phyloP scores from a whole-genome alignment of 1,140 invertebrate genomes.

The Drosophila saltans region DNA sequence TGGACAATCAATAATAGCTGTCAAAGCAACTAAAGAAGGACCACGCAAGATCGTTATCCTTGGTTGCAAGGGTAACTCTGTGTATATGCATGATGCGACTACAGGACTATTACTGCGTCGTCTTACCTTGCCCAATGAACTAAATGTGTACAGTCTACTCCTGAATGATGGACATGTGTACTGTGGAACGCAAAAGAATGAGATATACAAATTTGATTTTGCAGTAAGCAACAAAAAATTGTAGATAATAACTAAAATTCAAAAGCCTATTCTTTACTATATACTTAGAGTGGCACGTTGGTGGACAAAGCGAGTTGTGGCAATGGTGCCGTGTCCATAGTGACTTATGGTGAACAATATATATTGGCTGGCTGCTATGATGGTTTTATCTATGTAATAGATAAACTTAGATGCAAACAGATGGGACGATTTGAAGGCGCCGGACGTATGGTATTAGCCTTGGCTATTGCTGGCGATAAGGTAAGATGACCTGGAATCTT shows the following conservation, averaged over 20 bases:
- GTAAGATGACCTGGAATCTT: constrained; percentile 73
- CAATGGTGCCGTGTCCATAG: constrained; percentile 87
- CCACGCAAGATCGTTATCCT: constrained; percentile 87
- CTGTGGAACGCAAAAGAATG: constrained; percentile 87
- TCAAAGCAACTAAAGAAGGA: constrained; percentile 88
- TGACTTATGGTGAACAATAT: constrained; percentile 84
- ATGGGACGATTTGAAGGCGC: constrained; percentile 86
- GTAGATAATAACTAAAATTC: not conserved
- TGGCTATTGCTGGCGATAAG: constrained; percentile 86
- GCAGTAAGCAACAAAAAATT: constrained; percentile 83
- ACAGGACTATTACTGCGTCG: constrained; percentile 87
- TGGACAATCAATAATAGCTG: constrained; percentile 85
- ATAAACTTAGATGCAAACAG: constrained; percentile 82
- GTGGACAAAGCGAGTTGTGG: constrained; percentile 85
- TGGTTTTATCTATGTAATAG: constrained; percentile 88
- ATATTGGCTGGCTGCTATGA: constrained; percentile 89
- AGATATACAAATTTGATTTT: constrained; percentile 88
- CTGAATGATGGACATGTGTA: constrained; percentile 86
- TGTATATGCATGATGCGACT: constrained; percentile 87
- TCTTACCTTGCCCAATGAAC: constrained; percentile 85
- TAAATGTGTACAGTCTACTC: constrained; percentile 88
- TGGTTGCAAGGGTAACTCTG: constrained; percentile 86
- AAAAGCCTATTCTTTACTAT: not conserved
- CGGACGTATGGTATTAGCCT: constrained; percentile 87
- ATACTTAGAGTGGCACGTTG: constrained; percentile 85